Base-by-base conservation (phyloP, 2,888 invertebrate species). In the Brenthis hecate region DNA sequence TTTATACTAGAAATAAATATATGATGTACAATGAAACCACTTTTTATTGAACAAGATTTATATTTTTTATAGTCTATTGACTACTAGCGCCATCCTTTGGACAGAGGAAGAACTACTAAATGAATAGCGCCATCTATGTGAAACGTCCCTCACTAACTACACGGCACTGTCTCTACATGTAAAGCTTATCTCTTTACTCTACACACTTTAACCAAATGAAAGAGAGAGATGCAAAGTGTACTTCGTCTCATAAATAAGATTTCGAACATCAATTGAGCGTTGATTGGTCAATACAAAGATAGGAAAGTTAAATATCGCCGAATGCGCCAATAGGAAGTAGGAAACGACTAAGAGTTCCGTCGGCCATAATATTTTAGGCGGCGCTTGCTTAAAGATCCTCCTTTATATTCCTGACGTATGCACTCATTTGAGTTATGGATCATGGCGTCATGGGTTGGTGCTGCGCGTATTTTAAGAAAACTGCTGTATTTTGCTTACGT, bases 341-440 rank as follows among this genome's bases (percentile, higher is more conserved):
- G 81, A 82, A 81, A 84, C 82, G 81, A 81, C 81, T 78, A 74
- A 80, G 77, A 71, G 78, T 82, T 78, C 76, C 77, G 83, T 81
- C 92, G 86, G 92, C 92, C 92, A 92, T 92, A 81, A 85, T 88
- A 83, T 80, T 91, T 88, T 82, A 91, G 92, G 92, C 86, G 92
- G 88, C 77, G 91, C 82, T 80, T 80, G 75, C 72, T 68, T 74
- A 78, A 81, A 87, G 88, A 82, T 84, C 90, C 92, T 91, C 92
- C 92, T 92, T 92, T 86, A 87, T 89, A 91, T 92, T 91, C 91
- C 85, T 87, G 84, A 88, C 88, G 88, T 91, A 87, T 85, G 87
- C 90, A 86, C 81, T 84, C 91, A 92, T 91, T 92, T 91, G 86
- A 87, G 89, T 90, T 91, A 92, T 92, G 84, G 85, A 78, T 80